Evolutionary conservation across 2,888 invertebrate species (phyloP), one percentile per base, ranked within the genome.

Genomic region (Xestobium rufovillosum): DNA sequence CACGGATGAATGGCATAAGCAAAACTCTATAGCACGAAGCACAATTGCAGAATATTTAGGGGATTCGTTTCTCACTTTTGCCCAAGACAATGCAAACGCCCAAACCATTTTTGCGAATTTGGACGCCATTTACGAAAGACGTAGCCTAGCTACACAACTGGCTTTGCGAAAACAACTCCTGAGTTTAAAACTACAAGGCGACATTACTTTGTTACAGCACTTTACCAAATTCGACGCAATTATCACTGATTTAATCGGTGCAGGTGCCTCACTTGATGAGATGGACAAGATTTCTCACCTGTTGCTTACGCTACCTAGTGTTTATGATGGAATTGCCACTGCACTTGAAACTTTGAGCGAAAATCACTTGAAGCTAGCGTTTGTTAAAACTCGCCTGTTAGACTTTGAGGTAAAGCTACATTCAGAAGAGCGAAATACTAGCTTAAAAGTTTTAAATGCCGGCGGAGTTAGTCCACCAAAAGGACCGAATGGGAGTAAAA

Each of bases 341-440:
- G 61, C 63, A 0, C 48, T 63, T 1, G 58, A 61, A 45, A 60
- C 57, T 1, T 43, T 62, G 14, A 41, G 51, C 1, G 55, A 59
- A 36, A 55, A 50, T 41, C 45, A 46, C 26, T 42, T 61, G 33
- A 61, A 52, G 0, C 39, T 62, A 12, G 51, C 47, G 8, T 60
- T 60, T 46, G 59, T 59, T 2, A 61, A 61, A 44, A 57, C 45
- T 3, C 26, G 46, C 19, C 27, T 51, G 2, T 14, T 51, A 8
- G 49, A 50, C 19, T 39, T 44, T 2, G 48, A 51, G 35, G 26
- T 40, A 4, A 50, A 47, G 43, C 10, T 50, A 1, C n/a, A n/a
- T n/a, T n/a, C n/a, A n/a, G n/a, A n/a, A n/a, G n/a, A n/a, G n/a
- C n/a, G n/a, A n/a, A n/a, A n/a, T n/a, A n/a, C n/a, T n/a, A n/a